These are phyloP conservation scores for Xerus rutilus DNA, from an alignment of 2,797 vertebrate genomes.

Conservation along the genomic window DNA sequence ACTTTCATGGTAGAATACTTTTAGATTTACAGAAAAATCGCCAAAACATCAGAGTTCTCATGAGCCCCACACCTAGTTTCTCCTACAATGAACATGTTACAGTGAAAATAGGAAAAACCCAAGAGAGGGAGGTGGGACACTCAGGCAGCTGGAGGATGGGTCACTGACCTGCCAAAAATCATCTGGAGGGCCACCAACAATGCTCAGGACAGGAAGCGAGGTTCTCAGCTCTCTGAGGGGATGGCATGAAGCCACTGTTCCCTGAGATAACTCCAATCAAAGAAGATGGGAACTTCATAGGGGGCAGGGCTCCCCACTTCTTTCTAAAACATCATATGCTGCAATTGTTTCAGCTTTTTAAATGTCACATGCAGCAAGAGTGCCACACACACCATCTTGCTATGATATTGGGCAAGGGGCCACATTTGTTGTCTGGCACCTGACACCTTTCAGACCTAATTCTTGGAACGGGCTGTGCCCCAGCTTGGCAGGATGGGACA, in stretches of 20 bases:
- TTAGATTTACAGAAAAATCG: background rate
- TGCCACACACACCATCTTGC: too few relatives aligned
- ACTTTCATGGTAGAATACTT: background rate
- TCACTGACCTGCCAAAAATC: fast-evolving
- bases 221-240: background rate
- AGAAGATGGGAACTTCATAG: background rate
- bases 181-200: fast-evolving
- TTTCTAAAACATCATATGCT: background rate
- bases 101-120: background rate
- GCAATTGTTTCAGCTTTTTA: background rate
- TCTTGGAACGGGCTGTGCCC: background rate
- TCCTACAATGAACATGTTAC: too few relatives aligned
- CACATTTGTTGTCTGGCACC: background rate
- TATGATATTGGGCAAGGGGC: background rate
- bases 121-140: fast-evolving
- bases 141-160: background rate
- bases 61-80: background rate
- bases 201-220: fast-evolving
- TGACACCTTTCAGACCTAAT: background rate
- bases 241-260: background rate
- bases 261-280: background rate
- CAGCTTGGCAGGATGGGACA: fast-evolving
- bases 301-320: background rate
- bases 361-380: fast-evolving
- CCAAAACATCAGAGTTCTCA: background rate